Evolutionary conservation across 2,797 vertebrate genomes (phyloP), one percentile per base, ranked within the genome.

Genomic region (Eleutherodactylus coqui): DNA sequence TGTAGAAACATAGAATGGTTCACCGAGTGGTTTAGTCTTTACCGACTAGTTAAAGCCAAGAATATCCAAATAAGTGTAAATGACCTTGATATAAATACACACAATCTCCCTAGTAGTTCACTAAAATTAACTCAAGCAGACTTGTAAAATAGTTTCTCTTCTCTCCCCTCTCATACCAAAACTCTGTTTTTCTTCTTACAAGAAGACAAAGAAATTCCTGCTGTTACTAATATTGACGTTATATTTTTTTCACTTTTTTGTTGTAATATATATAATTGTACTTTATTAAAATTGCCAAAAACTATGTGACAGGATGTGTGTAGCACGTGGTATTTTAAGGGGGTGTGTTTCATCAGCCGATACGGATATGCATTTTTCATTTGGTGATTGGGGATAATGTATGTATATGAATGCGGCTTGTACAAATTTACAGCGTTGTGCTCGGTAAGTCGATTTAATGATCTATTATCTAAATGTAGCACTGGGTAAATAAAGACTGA

Each of bases 231-330:
- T 90, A 92, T 89, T 45, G 51, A 83, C 89, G 90, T 75, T 53
- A 45, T 85, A 90, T 92, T 92, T 90, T 79, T 92, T 82, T 83
- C 90, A 91, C 90, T 89, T 90, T 93, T 93, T 91, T 94, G 93
- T 94, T 96, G 92, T 92, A 93, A 95, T 94, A 95, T 95, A 62
- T 85, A 85, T 79, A 75, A 87, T 95, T 96, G 95, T 95, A 95
- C 93, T 96, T 96, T 96, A 93, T 95, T 95, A 93, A 96, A 95
- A 96, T 95, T 96, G 95, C 94, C 96, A 94, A 95, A 96, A 95
- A 92, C 85, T 77, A n/a, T 75, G 82, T 84, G 69, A 87, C 64
- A 34, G 70, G 38, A 19, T 81, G 51, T 73, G 43, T 81, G 49
- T 24, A n/a, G 78, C 79, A 67, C 45, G n/a, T 86, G 79, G 36